Evolutionary conservation across 2,888 invertebrate genomes (phyloP).

Genomic region (Nycteola revayana): DNA sequence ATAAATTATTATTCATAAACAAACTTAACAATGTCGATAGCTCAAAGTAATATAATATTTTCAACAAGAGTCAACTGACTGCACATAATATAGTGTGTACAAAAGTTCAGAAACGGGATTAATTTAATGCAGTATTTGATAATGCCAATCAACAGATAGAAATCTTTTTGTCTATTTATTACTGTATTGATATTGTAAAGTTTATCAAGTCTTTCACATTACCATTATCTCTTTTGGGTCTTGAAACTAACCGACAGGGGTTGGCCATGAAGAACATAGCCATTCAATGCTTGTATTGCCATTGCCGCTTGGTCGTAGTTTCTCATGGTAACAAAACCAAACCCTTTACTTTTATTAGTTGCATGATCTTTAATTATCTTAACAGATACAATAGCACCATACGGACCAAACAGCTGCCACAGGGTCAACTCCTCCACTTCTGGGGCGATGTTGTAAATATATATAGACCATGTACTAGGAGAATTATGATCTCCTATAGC

Average conservation of each 20-base stretch:
- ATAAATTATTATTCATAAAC: constrained; percentile 82
- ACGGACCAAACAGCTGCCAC: constrained; percentile 80
- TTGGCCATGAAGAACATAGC: constrained; percentile 73
- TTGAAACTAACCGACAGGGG: constrained; percentile 80
- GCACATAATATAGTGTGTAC: constrained; percentile 58
- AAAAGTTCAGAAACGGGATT: constrained; percentile 50
- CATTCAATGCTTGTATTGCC: constrained; percentile 79
- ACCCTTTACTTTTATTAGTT: constrained; percentile 80
- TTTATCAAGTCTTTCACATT: constrained; percentile 59
- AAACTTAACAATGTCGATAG: constrained; percentile 82
- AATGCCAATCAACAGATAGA: constrained; percentile 68
- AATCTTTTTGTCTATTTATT: constrained; percentile 68
- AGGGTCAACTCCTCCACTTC: constrained; percentile 78
- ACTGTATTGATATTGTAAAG: constrained; percentile 79
- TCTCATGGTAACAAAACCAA: constrained; percentile 80
- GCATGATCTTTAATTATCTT: constrained; percentile 80
- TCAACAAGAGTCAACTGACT: constrained; percentile 74
- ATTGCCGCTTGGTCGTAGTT: constrained; percentile 80
- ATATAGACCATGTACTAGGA: constrained; percentile 79
- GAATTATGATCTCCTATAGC: constrained; percentile 75
- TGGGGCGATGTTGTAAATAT: constrained; percentile 78
- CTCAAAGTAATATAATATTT: constrained; percentile 80
- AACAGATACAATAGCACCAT: constrained; percentile 81
- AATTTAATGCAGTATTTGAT: constrained; percentile 54
- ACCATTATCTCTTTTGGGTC: constrained; percentile 81